Percentiles rank a stretch among this genome's conserved stretches.
Evolutionary conservation across 1,140 invertebrate species (phyloP).

Genomic region (Grapholita molesta): DNA sequence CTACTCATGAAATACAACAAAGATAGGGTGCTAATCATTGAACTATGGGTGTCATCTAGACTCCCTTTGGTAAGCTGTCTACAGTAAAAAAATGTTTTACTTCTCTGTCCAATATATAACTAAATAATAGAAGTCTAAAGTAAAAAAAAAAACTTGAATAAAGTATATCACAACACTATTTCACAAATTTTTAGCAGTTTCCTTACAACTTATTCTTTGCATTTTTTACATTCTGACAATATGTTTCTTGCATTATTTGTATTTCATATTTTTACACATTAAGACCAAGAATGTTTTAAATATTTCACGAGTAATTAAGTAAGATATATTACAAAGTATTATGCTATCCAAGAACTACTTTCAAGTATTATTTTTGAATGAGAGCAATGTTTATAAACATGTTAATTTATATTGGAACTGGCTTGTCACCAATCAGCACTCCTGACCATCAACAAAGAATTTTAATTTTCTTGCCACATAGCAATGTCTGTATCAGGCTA

Average conservation of each 20-base stretch:
- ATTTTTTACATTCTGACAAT: background rate
- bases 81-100: background rate
- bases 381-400: background rate
- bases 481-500: background rate
- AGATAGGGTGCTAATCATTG: background rate
- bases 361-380: background rate
- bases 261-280: background rate
- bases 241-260: background rate
- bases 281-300: background rate
- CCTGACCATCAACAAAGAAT: background rate
- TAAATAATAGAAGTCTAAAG: background rate
- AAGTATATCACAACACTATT: slow-evolving; percentile 7
- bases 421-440: background rate
- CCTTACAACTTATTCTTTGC: background rate
- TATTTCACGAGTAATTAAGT: background rate
- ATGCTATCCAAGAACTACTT: background rate
- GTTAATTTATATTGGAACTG: background rate
- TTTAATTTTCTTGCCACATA: background rate
- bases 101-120: background rate
- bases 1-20: background rate
- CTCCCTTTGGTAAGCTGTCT: background rate
- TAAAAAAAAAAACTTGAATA: slow-evolving; percentile 1
- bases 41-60: background rate
- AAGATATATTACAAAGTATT: background rate
- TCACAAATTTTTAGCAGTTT: background rate